Evolutionary conservation across 1,140 invertebrate genomes (phyloP).

Genomic region (Rhynchophorus ferrugineus): DNA sequence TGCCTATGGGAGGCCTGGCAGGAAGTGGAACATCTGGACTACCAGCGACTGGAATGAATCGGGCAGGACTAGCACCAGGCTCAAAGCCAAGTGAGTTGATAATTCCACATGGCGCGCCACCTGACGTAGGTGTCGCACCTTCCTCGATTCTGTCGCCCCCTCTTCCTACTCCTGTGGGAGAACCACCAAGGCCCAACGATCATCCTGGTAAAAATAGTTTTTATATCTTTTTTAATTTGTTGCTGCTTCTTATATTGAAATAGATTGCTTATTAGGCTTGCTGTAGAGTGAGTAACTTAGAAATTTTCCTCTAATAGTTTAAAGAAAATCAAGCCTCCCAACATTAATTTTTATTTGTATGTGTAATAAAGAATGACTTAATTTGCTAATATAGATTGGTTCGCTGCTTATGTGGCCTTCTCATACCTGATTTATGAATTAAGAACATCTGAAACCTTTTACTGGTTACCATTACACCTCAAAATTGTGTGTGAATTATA

Average conservation of each 20-base stretch:
- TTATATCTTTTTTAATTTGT: constrained; percentile 18
- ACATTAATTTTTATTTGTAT: too few species aligned
- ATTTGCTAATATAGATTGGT: too few species aligned
- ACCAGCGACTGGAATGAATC: constrained; percentile 7
- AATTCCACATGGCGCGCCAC: constrained; percentile 38
- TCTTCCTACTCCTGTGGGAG: constrained; percentile 22
- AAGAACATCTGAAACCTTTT: too few species aligned
- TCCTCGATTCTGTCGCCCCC: constrained; percentile 30
- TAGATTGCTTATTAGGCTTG: not conserved
- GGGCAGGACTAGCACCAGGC: constrained; percentile 50
- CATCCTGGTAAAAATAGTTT: constrained; percentile 45
- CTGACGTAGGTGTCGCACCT: constrained; percentile 27
- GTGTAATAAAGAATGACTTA: too few species aligned
- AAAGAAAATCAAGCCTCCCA: too few species aligned
- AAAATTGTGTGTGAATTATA: too few species aligned
- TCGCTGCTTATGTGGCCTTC: too few species aligned
- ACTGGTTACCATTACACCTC: too few species aligned
- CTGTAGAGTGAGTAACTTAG: constrained; percentile 1
- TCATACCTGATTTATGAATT: too few species aligned
- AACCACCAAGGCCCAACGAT: constrained; percentile 31
- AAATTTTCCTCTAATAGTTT: too few species aligned
- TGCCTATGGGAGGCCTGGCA: constrained; percentile 44
- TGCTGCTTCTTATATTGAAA: not conserved
- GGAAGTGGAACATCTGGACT: constrained; percentile 11
- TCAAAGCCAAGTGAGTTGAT: constrained; percentile 69